Percentiles rank a stretch among this genome's conserved stretches.
These are phyloP conservation scores for Harmothoe impar DNA, from an alignment of 2,888 invertebrate species.

Conservation along the genomic window DNA sequence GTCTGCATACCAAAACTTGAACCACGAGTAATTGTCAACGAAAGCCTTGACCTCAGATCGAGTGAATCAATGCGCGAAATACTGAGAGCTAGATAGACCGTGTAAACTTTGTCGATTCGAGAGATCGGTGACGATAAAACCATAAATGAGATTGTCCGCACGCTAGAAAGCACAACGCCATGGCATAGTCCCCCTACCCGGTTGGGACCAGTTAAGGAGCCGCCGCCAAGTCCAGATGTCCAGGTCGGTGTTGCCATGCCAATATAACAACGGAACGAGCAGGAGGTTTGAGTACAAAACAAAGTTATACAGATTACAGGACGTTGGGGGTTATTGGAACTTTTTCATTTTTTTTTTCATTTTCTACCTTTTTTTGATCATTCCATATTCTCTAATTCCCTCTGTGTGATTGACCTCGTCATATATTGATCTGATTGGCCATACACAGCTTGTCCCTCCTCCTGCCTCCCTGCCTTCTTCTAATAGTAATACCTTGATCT, in stretches of 20 bases:
- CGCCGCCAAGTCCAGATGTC: slow-evolving; percentile 41
- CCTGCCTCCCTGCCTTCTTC: background rate
- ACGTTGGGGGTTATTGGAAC: background rate
- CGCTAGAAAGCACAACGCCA: background rate
- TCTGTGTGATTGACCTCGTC: background rate
- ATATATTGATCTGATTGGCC: slow-evolving; percentile 8
- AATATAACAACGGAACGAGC: slow-evolving; percentile 1
- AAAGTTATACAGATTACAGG: too few species aligned
- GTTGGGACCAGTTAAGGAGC: background rate
- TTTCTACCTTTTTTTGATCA: slow-evolving; percentile 20
- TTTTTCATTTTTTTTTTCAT: background rate
- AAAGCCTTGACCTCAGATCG: background rate
- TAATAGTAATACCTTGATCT: background rate
- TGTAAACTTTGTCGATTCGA: too few species aligned
- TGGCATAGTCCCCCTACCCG: background rate
- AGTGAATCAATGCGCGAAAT: background rate
- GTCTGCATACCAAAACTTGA: background rate
- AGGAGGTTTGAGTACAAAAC: background rate
- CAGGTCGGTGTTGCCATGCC: slow-evolving; percentile 53
- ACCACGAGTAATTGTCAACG: slow-evolving; percentile 26
- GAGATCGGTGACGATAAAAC: background rate
- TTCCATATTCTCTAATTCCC: slow-evolving; percentile 19
- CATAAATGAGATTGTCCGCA: slow-evolving; percentile 9
- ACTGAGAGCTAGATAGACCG: too few species aligned
- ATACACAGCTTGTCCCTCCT: background rate